Percentiles rank a stretch among this genome's conserved stretches.
These are phyloP conservation scores for Oreonectes daqikongensis DNA, from an alignment of 2,797 vertebrate species.

Conservation along the genomic window DNA sequence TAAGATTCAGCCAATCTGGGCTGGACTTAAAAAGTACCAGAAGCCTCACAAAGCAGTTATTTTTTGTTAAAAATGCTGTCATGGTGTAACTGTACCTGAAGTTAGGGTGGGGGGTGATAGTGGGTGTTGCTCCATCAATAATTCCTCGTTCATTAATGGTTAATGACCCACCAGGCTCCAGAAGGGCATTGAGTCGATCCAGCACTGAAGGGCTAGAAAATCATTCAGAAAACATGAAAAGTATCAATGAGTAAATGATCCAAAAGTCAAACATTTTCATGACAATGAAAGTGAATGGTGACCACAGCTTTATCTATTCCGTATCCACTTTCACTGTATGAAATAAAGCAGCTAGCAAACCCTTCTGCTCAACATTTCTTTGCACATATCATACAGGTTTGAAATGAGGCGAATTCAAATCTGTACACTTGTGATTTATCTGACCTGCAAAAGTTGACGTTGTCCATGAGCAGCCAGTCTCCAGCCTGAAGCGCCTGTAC, in stretches of 20 bases:
- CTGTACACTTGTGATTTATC: constrained; percentile 21
- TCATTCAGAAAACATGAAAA: not conserved
- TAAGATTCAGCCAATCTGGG: no score
- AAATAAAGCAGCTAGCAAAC: not conserved
- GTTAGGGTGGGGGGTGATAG: constrained; percentile 88
- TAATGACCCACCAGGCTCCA: constrained; percentile 91
- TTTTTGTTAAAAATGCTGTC: not conserved
- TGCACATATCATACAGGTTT: not conserved
- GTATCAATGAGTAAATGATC: no score
- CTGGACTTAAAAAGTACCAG: not conserved
- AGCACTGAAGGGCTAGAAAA: constrained; percentile 88
- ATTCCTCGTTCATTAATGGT: constrained; percentile 93
- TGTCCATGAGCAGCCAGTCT: constrained; percentile 98
- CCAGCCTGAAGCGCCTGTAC: constrained; percentile 90
- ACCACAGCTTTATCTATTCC: not conserved
- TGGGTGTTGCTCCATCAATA: constrained; percentile 87
- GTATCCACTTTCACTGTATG: not conserved
- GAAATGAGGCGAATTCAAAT: no score
- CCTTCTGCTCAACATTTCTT: not conserved
- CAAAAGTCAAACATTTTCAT: no score
- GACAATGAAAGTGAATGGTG: not conserved
- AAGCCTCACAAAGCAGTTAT: no score
- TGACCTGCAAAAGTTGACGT: constrained; percentile 98
- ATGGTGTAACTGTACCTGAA: constrained; percentile 83
- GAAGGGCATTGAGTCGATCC: constrained; percentile 93